These are phyloP conservation scores for Drosophila pachea DNA, from an alignment of 1,140 invertebrate genomes.

Conservation along the genomic window DNA sequence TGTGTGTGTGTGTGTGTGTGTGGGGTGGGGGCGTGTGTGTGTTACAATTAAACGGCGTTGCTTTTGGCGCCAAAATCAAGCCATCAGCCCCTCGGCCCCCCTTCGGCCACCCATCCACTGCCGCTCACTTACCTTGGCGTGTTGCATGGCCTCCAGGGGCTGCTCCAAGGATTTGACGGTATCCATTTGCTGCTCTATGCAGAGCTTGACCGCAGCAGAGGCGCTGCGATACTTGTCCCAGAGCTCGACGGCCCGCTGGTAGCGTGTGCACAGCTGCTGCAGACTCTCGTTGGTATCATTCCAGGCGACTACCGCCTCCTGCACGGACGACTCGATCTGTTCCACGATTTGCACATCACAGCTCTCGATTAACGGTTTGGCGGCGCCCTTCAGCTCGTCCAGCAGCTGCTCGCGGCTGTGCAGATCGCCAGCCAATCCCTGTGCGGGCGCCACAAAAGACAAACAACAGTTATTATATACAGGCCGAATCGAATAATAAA, in stretches of 20 bases:
- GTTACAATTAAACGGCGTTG: constrained; percentile 54
- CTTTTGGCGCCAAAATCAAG: constrained; percentile 50
- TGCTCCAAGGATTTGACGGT: constrained; percentile 72
- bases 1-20: neutral
- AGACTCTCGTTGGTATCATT: constrained; percentile 86
- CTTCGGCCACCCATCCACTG: too few species aligned
- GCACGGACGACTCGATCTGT: constrained; percentile 85
- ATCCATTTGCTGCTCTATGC: constrained; percentile 84
- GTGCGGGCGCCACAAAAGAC: constrained; percentile 31
- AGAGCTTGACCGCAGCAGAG: constrained; percentile 85
- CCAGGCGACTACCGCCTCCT: constrained; percentile 87
- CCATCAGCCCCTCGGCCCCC: too few species aligned
- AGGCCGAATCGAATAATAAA: neutral
- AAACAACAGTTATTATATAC: neutral
- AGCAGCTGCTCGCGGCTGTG: constrained; percentile 85
- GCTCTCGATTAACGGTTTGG: constrained; percentile 84
- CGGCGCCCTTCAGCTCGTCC: constrained; percentile 83
- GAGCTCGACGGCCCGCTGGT: constrained; percentile 86
- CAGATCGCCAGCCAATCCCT: constrained; percentile 84
- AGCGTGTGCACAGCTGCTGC: constrained; percentile 85
- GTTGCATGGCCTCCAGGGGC: constrained; percentile 71
- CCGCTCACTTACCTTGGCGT: constrained; percentile 75
- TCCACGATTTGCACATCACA: constrained; percentile 85
- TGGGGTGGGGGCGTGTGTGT: neutral
- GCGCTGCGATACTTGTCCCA: constrained; percentile 88